Percentiles rank a stretch among this genome's conserved stretches.
These are phyloP conservation scores for Oceanodroma leucorhoa DNA, from an alignment of 2,797 vertebrate genomes.

Conservation along the genomic window DNA sequence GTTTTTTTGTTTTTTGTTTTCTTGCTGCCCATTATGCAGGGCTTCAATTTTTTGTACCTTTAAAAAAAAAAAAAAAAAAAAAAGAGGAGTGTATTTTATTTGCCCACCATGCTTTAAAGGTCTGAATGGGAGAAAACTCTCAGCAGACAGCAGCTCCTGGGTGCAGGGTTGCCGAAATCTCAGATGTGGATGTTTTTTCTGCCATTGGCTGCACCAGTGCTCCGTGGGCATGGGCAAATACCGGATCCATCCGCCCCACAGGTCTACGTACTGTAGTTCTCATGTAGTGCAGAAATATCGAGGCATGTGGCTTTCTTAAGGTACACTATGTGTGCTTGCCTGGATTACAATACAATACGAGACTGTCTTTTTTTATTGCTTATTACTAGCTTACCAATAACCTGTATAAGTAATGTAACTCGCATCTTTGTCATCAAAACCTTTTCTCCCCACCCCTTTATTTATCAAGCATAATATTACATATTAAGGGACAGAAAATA, in stretches of 20 bases:
- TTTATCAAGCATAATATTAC: constrained; percentile 74
- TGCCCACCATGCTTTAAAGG: constrained; percentile 53
- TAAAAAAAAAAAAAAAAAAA: accelerated
- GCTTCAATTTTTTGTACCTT: constrained; percentile 34
- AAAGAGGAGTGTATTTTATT: neutral
- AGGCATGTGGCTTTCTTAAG: constrained; percentile 75
- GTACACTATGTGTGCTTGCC: constrained; percentile 75
- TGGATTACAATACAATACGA: constrained; percentile 66
- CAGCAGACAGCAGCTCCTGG: constrained; percentile 24
- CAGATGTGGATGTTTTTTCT: constrained; percentile 53
- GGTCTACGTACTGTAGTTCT: constrained; percentile 71
- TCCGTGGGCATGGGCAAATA: constrained; percentile 51
- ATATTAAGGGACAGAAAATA: constrained; percentile 70
- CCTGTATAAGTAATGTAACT: constrained; percentile 66
- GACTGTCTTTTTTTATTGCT: constrained; percentile 70
- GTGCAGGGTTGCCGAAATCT: constrained; percentile 45
- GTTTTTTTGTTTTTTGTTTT: constrained; percentile 5
- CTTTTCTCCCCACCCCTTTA: constrained; percentile 71
- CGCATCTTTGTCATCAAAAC: constrained; percentile 65
- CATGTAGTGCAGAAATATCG: constrained; percentile 70
- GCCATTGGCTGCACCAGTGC: constrained; percentile 61
- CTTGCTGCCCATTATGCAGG: constrained; percentile 55
- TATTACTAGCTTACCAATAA: constrained; percentile 69
- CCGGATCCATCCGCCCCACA: constrained; percentile 35
- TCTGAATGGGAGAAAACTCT: constrained; percentile 51